Conservation (phyloP, 2,888 invertebrate genomes). For the Trissolcus brochymenae region DNA sequence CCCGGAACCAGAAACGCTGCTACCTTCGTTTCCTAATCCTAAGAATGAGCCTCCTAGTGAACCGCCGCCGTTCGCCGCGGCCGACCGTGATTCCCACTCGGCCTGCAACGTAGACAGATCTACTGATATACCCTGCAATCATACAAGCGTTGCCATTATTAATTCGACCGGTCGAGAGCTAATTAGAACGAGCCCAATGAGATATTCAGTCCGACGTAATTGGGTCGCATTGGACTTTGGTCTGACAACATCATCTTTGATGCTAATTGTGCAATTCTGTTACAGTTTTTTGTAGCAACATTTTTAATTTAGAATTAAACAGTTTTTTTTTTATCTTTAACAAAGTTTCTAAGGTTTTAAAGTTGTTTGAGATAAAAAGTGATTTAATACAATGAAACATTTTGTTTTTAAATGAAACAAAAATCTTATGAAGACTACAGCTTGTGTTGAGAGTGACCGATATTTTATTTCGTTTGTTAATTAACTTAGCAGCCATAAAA, state of each 20-base stretch:
- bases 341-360: no score
- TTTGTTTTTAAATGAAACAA: no score
- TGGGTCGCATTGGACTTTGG: neutral
- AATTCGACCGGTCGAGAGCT: neutral
- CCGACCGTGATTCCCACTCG: slow-evolving; percentile 86
- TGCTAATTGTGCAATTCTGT: no score
- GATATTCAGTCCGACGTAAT: neutral
- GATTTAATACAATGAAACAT: no score
- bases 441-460: no score
- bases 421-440: no score
- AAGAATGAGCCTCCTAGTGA: slow-evolving; percentile 75
- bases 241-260: neutral
- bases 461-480: no score
- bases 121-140: slow-evolving; percentile 85
- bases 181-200: neutral
- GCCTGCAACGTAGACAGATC: slow-evolving; percentile 90
- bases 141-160: neutral
- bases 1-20: slow-evolving; percentile 74
- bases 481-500: no score
- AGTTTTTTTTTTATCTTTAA: no score
- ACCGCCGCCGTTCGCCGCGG: slow-evolving; percentile 79
- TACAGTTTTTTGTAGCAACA: neutral
- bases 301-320: neutral
- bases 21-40: slow-evolving; percentile 70
- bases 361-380: no score